Conservation (phyloP, 2,113 vertebrate genomes). For the Nesogale talazaci region DNA sequence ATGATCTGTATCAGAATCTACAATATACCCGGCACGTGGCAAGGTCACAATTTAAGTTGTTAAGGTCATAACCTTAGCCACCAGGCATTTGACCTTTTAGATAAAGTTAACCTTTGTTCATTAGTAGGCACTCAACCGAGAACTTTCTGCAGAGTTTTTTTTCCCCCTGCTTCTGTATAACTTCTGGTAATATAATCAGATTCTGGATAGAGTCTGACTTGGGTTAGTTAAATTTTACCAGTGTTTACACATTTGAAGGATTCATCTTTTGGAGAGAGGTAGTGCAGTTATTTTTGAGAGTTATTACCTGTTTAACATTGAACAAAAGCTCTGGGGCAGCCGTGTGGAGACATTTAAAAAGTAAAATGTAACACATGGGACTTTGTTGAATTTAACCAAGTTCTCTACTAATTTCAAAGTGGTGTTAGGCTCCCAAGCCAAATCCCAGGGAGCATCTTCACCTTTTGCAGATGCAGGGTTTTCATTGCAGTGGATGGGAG, state of each 20-base stretch:
- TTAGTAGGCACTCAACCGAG: conserved; percentile 95
- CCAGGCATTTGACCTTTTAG: conserved; percentile 96
- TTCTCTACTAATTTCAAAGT: conserved; percentile 55
- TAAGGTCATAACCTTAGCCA: conserved; percentile 93
- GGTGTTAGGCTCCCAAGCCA: background rate
- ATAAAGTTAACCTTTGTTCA: conserved; percentile 97
- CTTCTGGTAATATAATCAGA: conserved; percentile 90
- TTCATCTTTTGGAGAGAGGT: conserved; percentile 45
- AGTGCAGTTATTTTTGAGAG: conserved; percentile 41
- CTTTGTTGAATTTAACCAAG: conserved; percentile 46
- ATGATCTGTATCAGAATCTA: conserved; percentile 92
- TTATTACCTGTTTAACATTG: background rate
- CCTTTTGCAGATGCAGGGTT: conserved; percentile 45
- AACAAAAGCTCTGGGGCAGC: conserved; percentile 54
- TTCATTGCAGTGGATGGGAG: background rate
- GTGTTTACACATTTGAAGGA: conserved; percentile 79
- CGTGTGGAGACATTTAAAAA: conserved; percentile 65
- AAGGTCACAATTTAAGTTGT: conserved; percentile 95
- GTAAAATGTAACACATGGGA: conserved; percentile 70
- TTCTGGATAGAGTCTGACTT: conserved; percentile 80
- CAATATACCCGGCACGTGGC: conserved; percentile 92
- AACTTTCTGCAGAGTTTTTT: conserved; percentile 88
- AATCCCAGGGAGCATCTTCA: background rate
- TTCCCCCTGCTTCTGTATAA: conserved; percentile 86
- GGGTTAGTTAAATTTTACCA: conserved; percentile 82